phyloP scores from a whole-genome alignment of 1,140 invertebrate species.

The Ephestia elutella region DNA sequence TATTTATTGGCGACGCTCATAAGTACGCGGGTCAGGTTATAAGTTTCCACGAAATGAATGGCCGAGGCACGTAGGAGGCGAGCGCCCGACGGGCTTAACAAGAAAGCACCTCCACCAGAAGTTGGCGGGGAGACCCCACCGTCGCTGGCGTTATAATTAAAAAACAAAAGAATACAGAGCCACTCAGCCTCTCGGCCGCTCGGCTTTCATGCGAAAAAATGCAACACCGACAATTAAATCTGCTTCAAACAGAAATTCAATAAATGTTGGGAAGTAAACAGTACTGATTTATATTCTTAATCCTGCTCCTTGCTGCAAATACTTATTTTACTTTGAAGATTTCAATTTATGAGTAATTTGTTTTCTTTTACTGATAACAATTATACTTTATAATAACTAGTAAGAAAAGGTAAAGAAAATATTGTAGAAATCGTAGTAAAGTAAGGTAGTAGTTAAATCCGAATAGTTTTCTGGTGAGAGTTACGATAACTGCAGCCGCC shows the following conservation, averaged over 20 bases:
- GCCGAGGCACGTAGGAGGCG: conserved; percentile 65
- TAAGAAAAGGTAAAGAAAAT: conserved; percentile 10
- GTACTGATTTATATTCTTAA: too few relatives aligned
- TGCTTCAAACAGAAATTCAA: background rate
- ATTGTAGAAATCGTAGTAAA: conserved; percentile 11
- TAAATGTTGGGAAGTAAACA: background rate
- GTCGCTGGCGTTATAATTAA: conserved; percentile 68
- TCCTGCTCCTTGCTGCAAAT: too few relatives aligned
- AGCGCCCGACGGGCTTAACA: conserved; percentile 63
- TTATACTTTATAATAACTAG: too few relatives aligned
- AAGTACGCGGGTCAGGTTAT: conserved; percentile 74
- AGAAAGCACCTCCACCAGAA: conserved; percentile 64
- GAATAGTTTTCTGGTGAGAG: background rate
- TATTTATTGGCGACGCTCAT: conserved; percentile 75
- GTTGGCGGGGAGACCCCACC: conserved; percentile 47
- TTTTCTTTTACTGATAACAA: too few relatives aligned
- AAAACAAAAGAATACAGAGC: conserved; percentile 73
- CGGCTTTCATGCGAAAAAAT: conserved; percentile 43
- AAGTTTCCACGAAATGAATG: conserved; percentile 73
- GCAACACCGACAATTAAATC: conserved; percentile 34
- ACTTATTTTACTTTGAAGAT: too few relatives aligned
- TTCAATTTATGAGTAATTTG: too few relatives aligned
- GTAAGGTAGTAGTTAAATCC: conserved; percentile 16
- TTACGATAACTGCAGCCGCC: background rate
- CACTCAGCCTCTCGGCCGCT: conserved; percentile 64